These are phyloP conservation scores for Lycopodina hypogea DNA, from an alignment of 37 sponge, comb jelly and placozoan genomes.

Conservation along the genomic window DNA sequence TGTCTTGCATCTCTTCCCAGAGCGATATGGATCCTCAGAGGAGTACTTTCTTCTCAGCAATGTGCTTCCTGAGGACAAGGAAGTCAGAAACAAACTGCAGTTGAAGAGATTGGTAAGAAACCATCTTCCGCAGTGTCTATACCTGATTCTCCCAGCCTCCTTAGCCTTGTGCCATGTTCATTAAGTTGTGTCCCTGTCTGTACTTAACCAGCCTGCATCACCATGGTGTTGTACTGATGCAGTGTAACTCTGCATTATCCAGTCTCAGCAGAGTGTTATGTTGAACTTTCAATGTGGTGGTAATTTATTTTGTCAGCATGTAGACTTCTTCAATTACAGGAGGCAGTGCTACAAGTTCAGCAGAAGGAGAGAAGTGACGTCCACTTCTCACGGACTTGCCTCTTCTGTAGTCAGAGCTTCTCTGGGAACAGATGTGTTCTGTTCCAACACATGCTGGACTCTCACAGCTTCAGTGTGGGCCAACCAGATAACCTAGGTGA, in stretches of 20 bases:
- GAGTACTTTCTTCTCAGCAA: slow-evolving; percentile 67
- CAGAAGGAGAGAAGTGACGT: slow-evolving; percentile 63
- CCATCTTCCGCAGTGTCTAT: neutral
- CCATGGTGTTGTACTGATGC: too few species aligned
- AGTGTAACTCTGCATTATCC: neutral
- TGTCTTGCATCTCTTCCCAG: too few species aligned
- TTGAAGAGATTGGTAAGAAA: slow-evolving; percentile 37
- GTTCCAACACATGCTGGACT: slow-evolving; percentile 73
- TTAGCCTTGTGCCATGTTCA: neutral
- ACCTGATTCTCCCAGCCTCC: neutral
- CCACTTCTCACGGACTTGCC: slow-evolving; percentile 27
- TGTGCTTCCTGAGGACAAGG: slow-evolving; percentile 62
- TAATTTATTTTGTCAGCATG: too few species aligned
- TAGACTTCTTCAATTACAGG: slow-evolving; percentile 17
- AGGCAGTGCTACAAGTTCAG: slow-evolving; percentile 58
- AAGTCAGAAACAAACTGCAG: slow-evolving; percentile 44
- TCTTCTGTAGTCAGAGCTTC: slow-evolving; percentile 68
- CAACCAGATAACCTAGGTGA: slow-evolving; percentile 77
- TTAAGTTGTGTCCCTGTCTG: too few species aligned
- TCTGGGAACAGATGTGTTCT: slow-evolving; percentile 43
- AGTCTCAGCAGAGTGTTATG: too few species aligned
- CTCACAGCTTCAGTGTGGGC: slow-evolving; percentile 81
- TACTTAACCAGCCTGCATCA: too few species aligned
- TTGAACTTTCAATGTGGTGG: too few species aligned
- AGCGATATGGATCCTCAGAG: slow-evolving; percentile 31